These are phyloP conservation scores for rabbit (Oryctolagus cuniculus) DNA, from an alignment of 2,113 vertebrate genomes.

Conservation along the genomic window mOryCun1.1 NC_091448.1:21016501-21017000, in stretches of 20 bases:
- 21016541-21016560: neutral
- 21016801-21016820: too few species aligned
- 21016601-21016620: neutral
- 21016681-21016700: accelerated
- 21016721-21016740: neutral
- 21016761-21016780: accelerated
- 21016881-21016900: neutral
- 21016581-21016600: neutral
- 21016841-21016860: neutral
- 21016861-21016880: accelerated
- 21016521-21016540: neutral
- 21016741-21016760: neutral
- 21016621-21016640: neutral
- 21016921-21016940: conserved; percentile 9
- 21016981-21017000: neutral
- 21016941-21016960: neutral
- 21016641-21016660: neutral
- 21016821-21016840: too few species aligned
- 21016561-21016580: neutral
- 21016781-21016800: neutral
- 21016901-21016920: conserved; percentile 15
- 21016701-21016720: neutral
- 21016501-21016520: neutral
- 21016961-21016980: conserved; percentile 54
- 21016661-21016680: too few species aligned